phyloP scores from a whole-genome alignment of 2,797 vertebrate species.

The Falco berigora region DNA sequence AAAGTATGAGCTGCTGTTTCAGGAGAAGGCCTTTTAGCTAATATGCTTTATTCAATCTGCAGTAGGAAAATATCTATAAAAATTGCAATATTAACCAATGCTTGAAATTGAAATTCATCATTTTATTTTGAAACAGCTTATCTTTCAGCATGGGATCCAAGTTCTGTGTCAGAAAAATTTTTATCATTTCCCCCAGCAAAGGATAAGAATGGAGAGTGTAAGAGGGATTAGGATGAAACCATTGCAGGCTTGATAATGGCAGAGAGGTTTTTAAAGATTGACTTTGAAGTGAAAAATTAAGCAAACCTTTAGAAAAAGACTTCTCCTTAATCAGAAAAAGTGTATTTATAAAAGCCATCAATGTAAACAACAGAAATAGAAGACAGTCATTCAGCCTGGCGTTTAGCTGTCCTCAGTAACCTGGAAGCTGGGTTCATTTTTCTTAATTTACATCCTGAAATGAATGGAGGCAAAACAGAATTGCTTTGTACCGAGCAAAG shows the following conservation, averaged over 20 bases:
- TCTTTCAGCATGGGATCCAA: constrained; percentile 23
- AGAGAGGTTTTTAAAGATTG: constrained; percentile 39
- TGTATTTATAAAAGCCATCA: background rate
- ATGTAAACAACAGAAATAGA: constrained; percentile 26
- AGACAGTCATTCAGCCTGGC: too few relatives aligned
- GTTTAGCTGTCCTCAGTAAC: background rate
- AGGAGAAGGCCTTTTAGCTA: constrained; percentile 4
- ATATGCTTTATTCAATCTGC: background rate
- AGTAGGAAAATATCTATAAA: constrained; percentile 8
- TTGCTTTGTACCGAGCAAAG: background rate
- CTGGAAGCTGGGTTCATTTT: background rate
- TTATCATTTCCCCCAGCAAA: constrained; percentile 49
- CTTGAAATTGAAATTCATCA: constrained; percentile 38
- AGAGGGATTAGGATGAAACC: constrained; percentile 58
- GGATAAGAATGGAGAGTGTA: constrained; percentile 32
- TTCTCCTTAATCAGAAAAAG: background rate
- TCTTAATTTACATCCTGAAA: background rate
- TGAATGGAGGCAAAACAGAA: background rate
- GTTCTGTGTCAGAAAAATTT: constrained; percentile 8
- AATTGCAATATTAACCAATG: constrained; percentile 38
- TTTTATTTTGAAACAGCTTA: constrained; percentile 57
- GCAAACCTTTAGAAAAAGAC: constrained; percentile 5
- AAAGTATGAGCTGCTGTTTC: background rate
- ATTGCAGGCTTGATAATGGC: constrained; percentile 38
- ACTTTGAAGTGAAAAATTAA: constrained; percentile 61